A percentile compares a stretch with the other conserved stretches of the same genome.
Conservation (phyloP, 2,113 vertebrate genomes). For the Cisticola juncidis region DNA sequence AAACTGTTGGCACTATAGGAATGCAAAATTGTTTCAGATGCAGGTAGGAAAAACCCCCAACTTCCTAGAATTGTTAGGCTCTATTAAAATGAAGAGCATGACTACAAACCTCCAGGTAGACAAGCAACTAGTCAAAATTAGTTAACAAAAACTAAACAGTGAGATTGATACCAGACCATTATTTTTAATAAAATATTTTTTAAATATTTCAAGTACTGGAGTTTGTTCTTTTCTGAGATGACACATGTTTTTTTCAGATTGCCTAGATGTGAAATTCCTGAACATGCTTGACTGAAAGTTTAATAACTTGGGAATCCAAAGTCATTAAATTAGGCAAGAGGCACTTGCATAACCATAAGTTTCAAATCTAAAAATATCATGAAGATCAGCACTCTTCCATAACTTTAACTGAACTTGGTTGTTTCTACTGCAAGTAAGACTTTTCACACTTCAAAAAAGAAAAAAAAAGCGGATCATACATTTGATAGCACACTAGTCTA, state of each 20-base stretch:
- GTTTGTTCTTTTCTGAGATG: neutral
- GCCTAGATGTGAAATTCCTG: neutral
- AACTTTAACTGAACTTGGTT: neutral
- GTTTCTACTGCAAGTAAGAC: neutral
- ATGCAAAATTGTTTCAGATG: slow-evolving; percentile 23
- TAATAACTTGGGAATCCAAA: neutral
- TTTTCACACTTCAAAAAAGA: neutral
- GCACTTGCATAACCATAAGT: neutral
- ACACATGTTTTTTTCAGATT: neutral
- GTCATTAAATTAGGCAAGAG: neutral
- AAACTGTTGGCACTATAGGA: slow-evolving; percentile 39
- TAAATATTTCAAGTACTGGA: neutral
- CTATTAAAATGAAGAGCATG: neutral
- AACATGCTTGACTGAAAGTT: neutral
- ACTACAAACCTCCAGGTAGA: neutral
- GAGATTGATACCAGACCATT: neutral
- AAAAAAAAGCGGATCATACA: neutral
- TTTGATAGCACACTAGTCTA: neutral
- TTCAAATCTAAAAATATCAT: neutral
- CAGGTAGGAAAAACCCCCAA: neutral
- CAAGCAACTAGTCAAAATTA: neutral
- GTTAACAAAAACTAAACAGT: neutral
- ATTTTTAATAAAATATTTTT: neutral
- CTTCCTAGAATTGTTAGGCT: slow-evolving; percentile 8
- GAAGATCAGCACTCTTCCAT: neutral